Base-by-base conservation (phyloP, 1,140 invertebrate species). In the Hyles euphorbiae region DNA sequence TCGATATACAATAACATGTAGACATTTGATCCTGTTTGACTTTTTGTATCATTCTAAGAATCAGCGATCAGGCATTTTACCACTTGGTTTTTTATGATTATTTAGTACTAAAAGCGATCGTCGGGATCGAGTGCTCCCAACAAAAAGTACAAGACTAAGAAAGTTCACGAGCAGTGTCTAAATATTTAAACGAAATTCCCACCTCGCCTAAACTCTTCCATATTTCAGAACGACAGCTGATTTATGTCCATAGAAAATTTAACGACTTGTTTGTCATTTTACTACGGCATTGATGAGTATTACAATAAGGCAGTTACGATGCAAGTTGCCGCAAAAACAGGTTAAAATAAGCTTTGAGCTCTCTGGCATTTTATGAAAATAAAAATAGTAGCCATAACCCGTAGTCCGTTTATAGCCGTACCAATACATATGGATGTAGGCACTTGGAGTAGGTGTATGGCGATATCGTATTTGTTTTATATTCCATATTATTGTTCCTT, bases 241-340 rank as follows among this genome's bases (percentile, higher is more conserved):
- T 76, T 78, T 74, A 78, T 70, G 62, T 60, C 55, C 53, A 72
- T 69, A 74, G 70, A 67, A 65, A 67, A 61, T 64, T 60, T 80
- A 76, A 80, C 72, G 74, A 77, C 71, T 58, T 40, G 36, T 40
- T 69, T 65, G 71, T 70, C 63, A 75, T 74, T 76, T 81, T 72
- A 70, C 68, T 71, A 63, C 54, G 34, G 58, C 57, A 72, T 69
- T 65, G 66, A 71, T 77, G 68, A 69, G 64, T 65, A 52, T 10
- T 34, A 70, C 71, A 70, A 78, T 76, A 77, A 72, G 59, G 34
- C 48, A 50, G 58, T 67, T 68, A 67, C 60, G 58, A 61, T 55
- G 56, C 45, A 46, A 40, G 22, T 60, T 64, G 45, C 49, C 52
- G 63, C 61, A 71, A 76, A 76, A 81, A 78, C 67, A 68, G 64